These are phyloP conservation scores for Amorpha juglandis DNA, from an alignment of 2,888 invertebrate species.

Conservation along the genomic window DNA sequence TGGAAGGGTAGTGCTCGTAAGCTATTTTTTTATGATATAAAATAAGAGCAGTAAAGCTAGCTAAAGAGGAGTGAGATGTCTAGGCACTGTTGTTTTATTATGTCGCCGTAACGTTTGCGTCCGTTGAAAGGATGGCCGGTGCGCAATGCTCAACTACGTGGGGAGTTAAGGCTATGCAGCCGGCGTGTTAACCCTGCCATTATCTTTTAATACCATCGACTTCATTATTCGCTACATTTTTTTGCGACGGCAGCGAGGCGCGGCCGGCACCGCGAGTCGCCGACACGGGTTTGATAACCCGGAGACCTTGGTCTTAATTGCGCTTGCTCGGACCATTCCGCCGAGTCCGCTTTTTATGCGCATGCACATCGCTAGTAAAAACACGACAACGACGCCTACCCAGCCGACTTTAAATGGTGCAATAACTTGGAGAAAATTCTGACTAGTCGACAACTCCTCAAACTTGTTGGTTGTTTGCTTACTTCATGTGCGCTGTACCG, in stretches of 20 bases:
- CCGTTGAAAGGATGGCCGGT: constrained; percentile 29
- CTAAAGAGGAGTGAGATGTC: constrained; percentile 26
- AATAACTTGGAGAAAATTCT: constrained; percentile 60
- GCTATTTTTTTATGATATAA: constrained; percentile 15
- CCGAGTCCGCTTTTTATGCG: constrained; percentile 82
- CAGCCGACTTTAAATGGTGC: constrained; percentile 67
- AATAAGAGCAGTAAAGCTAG: constrained; percentile 25
- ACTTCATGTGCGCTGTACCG: constrained; percentile 68
- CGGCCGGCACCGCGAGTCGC: constrained; percentile 72
- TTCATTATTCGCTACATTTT: constrained; percentile 81
- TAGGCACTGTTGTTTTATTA: constrained; percentile 31
- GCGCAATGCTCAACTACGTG: constrained; percentile 14
- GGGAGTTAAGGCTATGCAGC: constrained; percentile 53
- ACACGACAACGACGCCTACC: constrained; percentile 71
- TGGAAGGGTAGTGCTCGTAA: not conserved
- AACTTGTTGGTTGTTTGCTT: constrained; percentile 65
- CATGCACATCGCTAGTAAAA: constrained; percentile 83
- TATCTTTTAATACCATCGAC: constrained; percentile 82
- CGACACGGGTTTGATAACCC: constrained; percentile 83
- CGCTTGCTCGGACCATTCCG: constrained; percentile 81
- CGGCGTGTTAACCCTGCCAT: constrained; percentile 74
- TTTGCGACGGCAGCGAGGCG: constrained; percentile 76
- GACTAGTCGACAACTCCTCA: constrained; percentile 56
- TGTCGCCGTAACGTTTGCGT: constrained; percentile 22
- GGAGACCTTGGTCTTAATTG: constrained; percentile 85